Percentiles rank a stretch among this genome's conserved stretches.
Evolutionary conservation across 2,113 vertebrate species (phyloP).

Genomic region (Apaloderma vittatum): DNA sequence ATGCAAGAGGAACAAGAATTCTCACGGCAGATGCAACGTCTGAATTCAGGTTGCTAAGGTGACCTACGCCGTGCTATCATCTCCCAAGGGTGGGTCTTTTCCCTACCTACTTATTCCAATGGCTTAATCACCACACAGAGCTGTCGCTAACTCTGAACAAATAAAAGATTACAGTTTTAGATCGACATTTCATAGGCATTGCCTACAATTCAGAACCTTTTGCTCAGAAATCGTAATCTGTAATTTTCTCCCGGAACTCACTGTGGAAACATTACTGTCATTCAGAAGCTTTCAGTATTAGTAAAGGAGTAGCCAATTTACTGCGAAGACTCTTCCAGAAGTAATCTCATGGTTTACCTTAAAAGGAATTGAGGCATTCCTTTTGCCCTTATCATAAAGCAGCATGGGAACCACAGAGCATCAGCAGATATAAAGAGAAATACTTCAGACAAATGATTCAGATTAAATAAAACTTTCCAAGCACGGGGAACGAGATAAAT

Average conservation of each 20-base stretch:
- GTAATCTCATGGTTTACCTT: slow-evolving; percentile 26
- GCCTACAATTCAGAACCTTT: neutral
- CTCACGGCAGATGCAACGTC: neutral
- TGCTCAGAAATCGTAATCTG: neutral
- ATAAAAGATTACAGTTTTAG: neutral
- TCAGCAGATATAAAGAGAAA: neutral
- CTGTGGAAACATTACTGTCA: neutral
- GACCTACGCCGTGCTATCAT: neutral
- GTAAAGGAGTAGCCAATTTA: neutral
- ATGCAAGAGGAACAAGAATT: neutral
- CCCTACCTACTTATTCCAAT: neutral
- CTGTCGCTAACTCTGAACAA: neutral
- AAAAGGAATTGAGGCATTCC: slow-evolving; percentile 36
- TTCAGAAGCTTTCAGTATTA: neutral
- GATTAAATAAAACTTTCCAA: slow-evolving; percentile 17
- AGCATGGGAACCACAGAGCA: slow-evolving; percentile 30
- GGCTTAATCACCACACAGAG: neutral
- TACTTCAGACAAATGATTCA: slow-evolving; percentile 18
- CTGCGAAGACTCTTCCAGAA: neutral
- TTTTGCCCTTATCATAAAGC: slow-evolving; percentile 16
- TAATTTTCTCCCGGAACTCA: neutral
- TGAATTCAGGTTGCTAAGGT: neutral
- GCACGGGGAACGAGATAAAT: neutral
- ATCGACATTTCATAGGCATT: neutral
- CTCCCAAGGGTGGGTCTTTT: neutral